Conservation (phyloP, 2,113 vertebrate genomes). For the Calyptommatus sinebrachiatus region DNA sequence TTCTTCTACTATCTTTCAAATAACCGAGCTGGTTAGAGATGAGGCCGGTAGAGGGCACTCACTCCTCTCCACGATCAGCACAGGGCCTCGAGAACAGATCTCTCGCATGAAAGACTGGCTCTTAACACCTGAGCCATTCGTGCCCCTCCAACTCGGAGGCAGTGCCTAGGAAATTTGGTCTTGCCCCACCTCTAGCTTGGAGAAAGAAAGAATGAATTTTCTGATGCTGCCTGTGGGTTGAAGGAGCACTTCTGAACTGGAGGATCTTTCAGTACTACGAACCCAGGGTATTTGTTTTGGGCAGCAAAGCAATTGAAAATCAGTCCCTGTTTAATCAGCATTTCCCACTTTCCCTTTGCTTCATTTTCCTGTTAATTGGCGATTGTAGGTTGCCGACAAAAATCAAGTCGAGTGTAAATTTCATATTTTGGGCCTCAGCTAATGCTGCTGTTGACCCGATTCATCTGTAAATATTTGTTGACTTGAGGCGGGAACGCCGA, state of each 20-base stretch:
- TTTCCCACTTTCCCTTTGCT: slow-evolving; percentile 58
- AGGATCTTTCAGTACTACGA: background rate
- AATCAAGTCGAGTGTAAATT: slow-evolving; percentile 70
- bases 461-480: slow-evolving; percentile 64
- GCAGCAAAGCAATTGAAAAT: background rate
- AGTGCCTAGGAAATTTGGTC: no score
- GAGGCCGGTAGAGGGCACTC: no score
- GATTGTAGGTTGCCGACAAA: slow-evolving; percentile 56
- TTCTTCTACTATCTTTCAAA: no score
- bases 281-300: background rate
- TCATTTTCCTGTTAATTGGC: slow-evolving; percentile 65
- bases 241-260: accelerated
- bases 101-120: no score
- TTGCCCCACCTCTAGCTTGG: no score
- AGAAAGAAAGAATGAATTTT: background rate
- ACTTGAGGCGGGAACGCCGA: slow-evolving; percentile 43
- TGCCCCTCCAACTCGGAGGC: no score
- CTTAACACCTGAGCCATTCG: no score
- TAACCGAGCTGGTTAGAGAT: no score
- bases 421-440: slow-evolving; percentile 72
- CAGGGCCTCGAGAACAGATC: no score
- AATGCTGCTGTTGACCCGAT: slow-evolving; percentile 61
- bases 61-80: no score
- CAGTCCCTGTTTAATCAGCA: slow-evolving; percentile 50
- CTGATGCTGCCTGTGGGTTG: background rate